Evolutionary conservation across 37 sponge, comb jelly and placozoan species (phyloP), one percentile per base, ranked within the genome.

Genomic region (Ianthella basta): DNA sequence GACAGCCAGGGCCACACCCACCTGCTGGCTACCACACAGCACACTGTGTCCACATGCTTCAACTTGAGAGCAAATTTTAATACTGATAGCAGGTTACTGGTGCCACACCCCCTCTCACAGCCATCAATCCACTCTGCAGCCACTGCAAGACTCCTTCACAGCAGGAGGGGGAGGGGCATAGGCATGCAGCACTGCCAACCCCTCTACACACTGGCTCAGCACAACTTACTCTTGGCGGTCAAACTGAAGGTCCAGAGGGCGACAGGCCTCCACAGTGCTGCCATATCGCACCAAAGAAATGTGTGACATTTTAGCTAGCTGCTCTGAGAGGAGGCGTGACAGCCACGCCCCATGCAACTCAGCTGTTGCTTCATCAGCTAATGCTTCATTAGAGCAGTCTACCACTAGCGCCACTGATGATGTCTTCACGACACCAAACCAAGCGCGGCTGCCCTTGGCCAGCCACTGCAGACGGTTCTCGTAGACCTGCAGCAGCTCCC

Each of bases 41-140:
- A 69, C 29, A 69, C 34, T 18, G 70, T 32, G 6, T 69, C 70
- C 4, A 6, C 70, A 13, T 69, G 29, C 34, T 69, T 44, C 50
- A 44, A 35, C 8, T 30, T 69, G 32, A 69, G 27, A 32, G 70
- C 70, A 2, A 32, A 30, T 6, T 69, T 69, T 1, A 69, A 6
- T 18, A 33, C 29, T 3, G 70, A 69, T 33, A 69, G 70, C 34
- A 69, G 6, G 34, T 69, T 69, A 6, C 70, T 34, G 29, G 70
- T 69, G 18, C 70, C 70, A 4, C 35, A 30, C 18, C 35, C 35
- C 34, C 34, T n/a, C 6, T 44, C 50, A 44, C 29, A n/a, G 6
- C 70, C 70, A 35, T 69, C 70, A 69, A 69, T 69, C 70, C 70
- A 69, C 2, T 69, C 70, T 30, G 29, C 34, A 30, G 70, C 70